Conservation (phyloP, 2,113 vertebrate genomes). For the Hippocampus guttulatus region DNA sequence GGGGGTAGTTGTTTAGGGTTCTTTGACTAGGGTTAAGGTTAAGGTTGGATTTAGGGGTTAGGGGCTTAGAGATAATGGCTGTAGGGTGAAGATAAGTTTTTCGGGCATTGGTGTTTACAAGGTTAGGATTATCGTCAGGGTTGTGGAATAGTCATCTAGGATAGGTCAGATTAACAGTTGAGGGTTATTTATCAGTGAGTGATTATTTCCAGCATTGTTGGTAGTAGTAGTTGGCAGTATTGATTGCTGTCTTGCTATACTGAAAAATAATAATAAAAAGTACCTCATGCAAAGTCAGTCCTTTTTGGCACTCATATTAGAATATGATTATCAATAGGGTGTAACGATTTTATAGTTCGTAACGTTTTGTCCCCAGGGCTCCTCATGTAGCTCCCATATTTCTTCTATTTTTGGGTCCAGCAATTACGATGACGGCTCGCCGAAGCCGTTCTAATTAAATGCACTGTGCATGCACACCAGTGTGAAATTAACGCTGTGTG, state of each 20-base stretch:
- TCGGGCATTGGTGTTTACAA: no score
- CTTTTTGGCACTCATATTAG: not conserved
- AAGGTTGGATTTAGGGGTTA: no score
- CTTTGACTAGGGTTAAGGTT: no score
- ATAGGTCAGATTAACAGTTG: no score
- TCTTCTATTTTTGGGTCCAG: slow-evolving; percentile 19
- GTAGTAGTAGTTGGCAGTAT: not conserved
- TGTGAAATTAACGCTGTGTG: slow-evolving; percentile 40
- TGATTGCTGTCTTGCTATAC: not conserved
- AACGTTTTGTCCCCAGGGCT: not conserved
- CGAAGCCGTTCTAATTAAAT: slow-evolving; percentile 37
- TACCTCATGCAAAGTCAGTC: no score
- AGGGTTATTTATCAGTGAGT: not conserved
- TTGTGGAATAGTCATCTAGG: no score
- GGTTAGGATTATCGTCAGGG: no score
- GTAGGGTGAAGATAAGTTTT: no score
- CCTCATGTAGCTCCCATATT: slow-evolving; percentile 10
- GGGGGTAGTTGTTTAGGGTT: no score
- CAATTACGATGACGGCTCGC: slow-evolving; percentile 23
- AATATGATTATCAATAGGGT: not conserved
- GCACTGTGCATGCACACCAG: slow-evolving; percentile 10
- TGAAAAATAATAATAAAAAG: not conserved
- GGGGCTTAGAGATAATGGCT: no score
- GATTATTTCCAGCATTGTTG: not conserved
- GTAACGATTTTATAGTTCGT: not conserved